Conservation (phyloP, 2,797 vertebrate genomes). For the Microcaecilia unicolor region DNA sequence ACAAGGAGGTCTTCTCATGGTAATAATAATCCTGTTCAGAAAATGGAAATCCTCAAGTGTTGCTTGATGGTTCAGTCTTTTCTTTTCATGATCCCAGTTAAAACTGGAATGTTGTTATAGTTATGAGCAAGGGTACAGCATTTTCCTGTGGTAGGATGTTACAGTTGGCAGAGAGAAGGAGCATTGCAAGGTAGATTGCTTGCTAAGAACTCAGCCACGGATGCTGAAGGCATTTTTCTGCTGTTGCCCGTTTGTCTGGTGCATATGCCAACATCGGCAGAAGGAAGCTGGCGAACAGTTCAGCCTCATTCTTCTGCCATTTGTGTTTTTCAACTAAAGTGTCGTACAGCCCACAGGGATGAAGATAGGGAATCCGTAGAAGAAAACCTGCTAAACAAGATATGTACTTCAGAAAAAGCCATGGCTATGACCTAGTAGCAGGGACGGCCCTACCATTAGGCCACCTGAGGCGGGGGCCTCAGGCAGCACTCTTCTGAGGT, state of each 20-base stretch:
- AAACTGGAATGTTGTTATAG: too few species aligned
- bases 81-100: too few species aligned
- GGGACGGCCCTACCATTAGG: too few species aligned
- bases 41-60: too few species aligned
- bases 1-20: too few species aligned
- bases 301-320: conserved; percentile 47
- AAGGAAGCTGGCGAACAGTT: conserved; percentile 60
- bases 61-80: too few species aligned
- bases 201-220: conserved; percentile 46
- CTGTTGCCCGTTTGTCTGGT: conserved; percentile 58
- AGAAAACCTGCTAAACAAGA: conserved; percentile 56
- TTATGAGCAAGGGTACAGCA: too few species aligned
- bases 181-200: background rate
- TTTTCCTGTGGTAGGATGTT: too few species aligned
- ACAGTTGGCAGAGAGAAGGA: background rate
- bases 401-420: background rate
- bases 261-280: conserved; percentile 60
- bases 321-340: conserved; percentile 64
- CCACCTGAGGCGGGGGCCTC: too few species aligned
- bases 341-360: conserved; percentile 54
- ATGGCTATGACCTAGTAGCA: too few species aligned
- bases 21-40: too few species aligned
- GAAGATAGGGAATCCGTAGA: conserved; percentile 44
- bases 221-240: conserved; percentile 64
- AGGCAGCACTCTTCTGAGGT: too few species aligned